Evolutionary conservation across 2,113 vertebrate genomes (phyloP).

Genomic region (Plestiodon gilberti): DNA sequence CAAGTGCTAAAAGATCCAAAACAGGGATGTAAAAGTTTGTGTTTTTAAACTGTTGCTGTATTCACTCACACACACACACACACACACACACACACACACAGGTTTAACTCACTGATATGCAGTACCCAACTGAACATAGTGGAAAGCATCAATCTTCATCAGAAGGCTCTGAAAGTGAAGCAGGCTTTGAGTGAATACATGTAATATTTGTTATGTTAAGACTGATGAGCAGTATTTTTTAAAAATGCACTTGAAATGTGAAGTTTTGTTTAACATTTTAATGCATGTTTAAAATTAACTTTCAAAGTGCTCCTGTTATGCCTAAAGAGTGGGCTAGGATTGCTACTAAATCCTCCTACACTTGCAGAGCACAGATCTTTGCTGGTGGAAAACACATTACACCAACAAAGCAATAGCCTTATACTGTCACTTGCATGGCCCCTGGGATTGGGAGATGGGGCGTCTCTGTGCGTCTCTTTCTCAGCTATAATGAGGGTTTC

Average conservation of each 20-base stretch:
- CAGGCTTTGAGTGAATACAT: neutral
- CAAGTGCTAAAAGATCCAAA: slow-evolving; percentile 8
- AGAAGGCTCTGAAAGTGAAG: slow-evolving; percentile 78
- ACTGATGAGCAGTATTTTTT: neutral
- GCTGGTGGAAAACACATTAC: neutral
- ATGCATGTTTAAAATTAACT: neutral
- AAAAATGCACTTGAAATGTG: too few relatives aligned
- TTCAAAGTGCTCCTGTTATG: neutral
- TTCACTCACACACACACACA: neutral
- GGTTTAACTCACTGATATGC: slow-evolving; percentile 79
- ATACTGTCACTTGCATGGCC: neutral
- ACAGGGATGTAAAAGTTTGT: slow-evolving; percentile 13
- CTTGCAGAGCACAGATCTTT: neutral
- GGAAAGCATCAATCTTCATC: slow-evolving; percentile 87
- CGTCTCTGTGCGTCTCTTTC: too few relatives aligned
- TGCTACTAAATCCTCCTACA: neutral
- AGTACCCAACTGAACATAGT: slow-evolving; percentile 82
- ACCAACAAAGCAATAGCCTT: neutral
- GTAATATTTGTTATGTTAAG: neutral
- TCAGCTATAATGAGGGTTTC: too few relatives aligned
- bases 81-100: neutral
- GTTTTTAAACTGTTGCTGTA: neutral
- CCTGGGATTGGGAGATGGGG: neutral
- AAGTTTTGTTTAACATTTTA: neutral
- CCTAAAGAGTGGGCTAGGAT: too few relatives aligned